Base-by-base conservation (phyloP, 1,140 invertebrate genomes). In the Drosophila pectinifera region DNA sequence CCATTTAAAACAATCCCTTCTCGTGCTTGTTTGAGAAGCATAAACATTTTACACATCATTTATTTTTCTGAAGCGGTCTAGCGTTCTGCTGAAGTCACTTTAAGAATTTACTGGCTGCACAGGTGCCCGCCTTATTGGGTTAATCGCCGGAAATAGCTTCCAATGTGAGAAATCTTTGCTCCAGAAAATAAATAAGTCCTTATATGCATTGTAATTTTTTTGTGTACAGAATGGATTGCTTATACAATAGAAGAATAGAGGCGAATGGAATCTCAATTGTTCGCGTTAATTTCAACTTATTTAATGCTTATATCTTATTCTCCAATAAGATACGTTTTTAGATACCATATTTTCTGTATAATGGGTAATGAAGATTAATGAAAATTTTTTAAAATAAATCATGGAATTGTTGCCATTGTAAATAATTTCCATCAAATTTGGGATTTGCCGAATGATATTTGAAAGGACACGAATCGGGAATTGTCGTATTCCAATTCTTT, bases 351-450 rank as follows among this genome's bases (percentile, higher is more conserved):
- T 34, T 51, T 61, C 0, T 49, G 26, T 28, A 43, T 34, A 3
- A 22, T 31, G 18, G 13, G 26, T 42, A 42, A 7, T 20, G 38
- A 4, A 1, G 59, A 13, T 62, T 62, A 46, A 62, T 53, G 28
- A 54, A 64, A 38, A 54, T 55, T 42, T 42, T 42, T 5, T 11
- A 20, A 5, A 20, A 42, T 5, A 20, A 10, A 20, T 42, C 41
- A 43, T 55, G 13, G 1, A 53, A 36, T 53, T 53, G 18, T 22
- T 22, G 22, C 22, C 22, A 22, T 22, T 22, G 22, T 22, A 22
- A 22, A 22, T 22, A 22, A 22, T 22, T 22, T 4, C 22, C 22
- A 22, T 22, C 22, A 22, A 22, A 2, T 4, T 22, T 22, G 22
- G 22, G 22, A 22, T 22, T 22, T 22, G 22, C 2, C 22, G 4